Percentiles rank a stretch among this genome's conserved stretches.
Conservation (phyloP, 2,797 vertebrate species). For the Mus caroli region DNA sequence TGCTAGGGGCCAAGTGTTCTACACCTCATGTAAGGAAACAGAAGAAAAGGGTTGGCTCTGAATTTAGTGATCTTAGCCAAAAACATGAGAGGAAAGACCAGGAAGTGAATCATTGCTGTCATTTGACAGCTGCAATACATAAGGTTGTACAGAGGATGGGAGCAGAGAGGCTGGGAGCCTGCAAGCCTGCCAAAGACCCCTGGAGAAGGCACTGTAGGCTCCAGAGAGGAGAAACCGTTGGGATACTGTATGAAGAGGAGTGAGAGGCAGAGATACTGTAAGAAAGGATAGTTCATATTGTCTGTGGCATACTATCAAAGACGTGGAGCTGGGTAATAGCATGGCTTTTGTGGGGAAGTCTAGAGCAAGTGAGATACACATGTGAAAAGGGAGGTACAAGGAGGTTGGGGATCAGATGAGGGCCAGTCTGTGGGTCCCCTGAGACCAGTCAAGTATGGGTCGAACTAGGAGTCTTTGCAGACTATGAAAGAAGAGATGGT, state of each 20-base stretch:
- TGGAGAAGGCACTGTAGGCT: not conserved
- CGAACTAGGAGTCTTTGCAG: not conserved
- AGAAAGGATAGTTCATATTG: not conserved
- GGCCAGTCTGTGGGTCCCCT: not conserved
- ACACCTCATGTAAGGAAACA: not conserved
- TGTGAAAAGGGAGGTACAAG: not conserved
- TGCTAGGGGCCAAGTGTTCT: conserved; percentile 2
- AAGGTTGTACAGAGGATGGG: not conserved
- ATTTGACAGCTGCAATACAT: not conserved
- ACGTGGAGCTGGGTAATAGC: not conserved
- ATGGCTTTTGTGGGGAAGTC: not conserved
- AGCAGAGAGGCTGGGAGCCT: not conserved
- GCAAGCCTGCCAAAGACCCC: not conserved
- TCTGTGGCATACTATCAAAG: not conserved
- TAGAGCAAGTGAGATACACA: not conserved
- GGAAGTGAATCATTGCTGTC: not conserved
- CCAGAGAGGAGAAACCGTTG: not conserved
- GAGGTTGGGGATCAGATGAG: not conserved
- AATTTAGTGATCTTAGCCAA: not conserved
- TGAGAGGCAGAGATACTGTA: not conserved
- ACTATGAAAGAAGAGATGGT: not conserved
- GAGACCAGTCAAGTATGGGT: not conserved
- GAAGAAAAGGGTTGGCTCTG: conserved; percentile 24
- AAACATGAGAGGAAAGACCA: not conserved
- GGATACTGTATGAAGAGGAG: not conserved